phyloP scores from a whole-genome alignment of 2,888 invertebrate genomes.

The Drosophila differens region DNA sequence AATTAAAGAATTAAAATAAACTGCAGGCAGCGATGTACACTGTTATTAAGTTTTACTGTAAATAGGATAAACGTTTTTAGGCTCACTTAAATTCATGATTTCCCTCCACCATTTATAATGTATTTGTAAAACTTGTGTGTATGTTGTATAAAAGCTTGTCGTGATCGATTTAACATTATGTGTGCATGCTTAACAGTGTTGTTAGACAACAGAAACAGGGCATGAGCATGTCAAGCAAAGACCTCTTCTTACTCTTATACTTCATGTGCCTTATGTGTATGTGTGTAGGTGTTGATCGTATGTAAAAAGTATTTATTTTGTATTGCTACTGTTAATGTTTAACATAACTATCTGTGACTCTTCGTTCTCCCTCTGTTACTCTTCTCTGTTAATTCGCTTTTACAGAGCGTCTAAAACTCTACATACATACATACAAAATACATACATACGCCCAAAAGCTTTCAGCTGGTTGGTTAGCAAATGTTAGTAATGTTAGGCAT shows the following conservation, averaged over 20 bases:
- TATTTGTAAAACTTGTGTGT: not conserved
- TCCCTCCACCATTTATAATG: not conserved
- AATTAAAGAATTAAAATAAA: not conserved
- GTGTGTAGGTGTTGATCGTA: not conserved
- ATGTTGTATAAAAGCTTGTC: not conserved
- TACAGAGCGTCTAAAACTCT: not conserved
- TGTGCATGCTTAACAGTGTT: conserved; percentile 1
- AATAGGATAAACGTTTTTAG: not conserved
- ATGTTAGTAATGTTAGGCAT: not conserved
- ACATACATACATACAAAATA: not conserved
- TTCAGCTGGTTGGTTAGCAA: not conserved
- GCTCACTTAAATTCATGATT: not conserved
- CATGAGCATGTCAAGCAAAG: not conserved
- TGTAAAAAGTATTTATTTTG: not conserved
- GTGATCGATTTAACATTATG: not conserved
- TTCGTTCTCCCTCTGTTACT: not conserved
- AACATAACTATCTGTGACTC: not conserved
- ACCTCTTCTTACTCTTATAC: not conserved
- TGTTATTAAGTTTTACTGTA: not conserved
- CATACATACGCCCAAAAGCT: not conserved
- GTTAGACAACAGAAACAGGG: not conserved
- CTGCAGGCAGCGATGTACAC: not conserved
- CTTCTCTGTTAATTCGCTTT: not conserved
- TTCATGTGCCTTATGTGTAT: not conserved
- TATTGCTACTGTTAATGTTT: not conserved